These are phyloP conservation scores for Etheostoma cragini DNA, from an alignment of 2,113 vertebrate species.

Conservation along the genomic window DNA sequence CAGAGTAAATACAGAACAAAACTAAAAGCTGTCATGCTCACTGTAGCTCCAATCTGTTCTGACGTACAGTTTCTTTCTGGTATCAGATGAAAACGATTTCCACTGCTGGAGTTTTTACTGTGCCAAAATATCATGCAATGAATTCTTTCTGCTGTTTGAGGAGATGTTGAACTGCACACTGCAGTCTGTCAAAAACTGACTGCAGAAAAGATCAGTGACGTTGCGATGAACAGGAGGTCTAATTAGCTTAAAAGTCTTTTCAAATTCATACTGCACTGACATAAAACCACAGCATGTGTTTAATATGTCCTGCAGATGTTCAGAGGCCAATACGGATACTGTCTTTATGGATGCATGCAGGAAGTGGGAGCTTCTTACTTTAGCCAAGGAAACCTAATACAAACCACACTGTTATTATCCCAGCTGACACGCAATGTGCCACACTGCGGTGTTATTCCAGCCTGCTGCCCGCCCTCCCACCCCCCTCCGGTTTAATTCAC, in stretches of 20 bases:
- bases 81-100: constrained; percentile 38
- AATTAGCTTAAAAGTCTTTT: constrained; percentile 50
- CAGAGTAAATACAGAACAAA: background rate
- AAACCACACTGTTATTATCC: constrained; percentile 67
- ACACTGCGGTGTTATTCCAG: constrained; percentile 49
- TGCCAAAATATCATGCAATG: background rate
- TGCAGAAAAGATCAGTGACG: constrained; percentile 6
- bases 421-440: constrained; percentile 64
- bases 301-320: constrained; percentile 59
- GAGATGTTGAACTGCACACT: background rate
- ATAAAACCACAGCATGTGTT: constrained; percentile 51
- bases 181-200: constrained; percentile 25
- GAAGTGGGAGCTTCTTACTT: constrained; percentile 68
- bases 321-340: constrained; percentile 28
- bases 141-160: constrained; percentile 13
- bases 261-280: constrained; percentile 13
- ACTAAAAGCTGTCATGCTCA: background rate
- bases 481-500: constrained; percentile 39
- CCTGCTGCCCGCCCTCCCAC: background rate
- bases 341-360: constrained; percentile 50
- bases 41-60: background rate
- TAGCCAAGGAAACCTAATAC: constrained; percentile 65
- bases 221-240: constrained; percentile 32
- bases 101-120: constrained; percentile 30
- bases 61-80: background rate